Evolutionary conservation across 2,888 invertebrate genomes (phyloP).

Genomic region (Willowsia nigromaculata): DNA sequence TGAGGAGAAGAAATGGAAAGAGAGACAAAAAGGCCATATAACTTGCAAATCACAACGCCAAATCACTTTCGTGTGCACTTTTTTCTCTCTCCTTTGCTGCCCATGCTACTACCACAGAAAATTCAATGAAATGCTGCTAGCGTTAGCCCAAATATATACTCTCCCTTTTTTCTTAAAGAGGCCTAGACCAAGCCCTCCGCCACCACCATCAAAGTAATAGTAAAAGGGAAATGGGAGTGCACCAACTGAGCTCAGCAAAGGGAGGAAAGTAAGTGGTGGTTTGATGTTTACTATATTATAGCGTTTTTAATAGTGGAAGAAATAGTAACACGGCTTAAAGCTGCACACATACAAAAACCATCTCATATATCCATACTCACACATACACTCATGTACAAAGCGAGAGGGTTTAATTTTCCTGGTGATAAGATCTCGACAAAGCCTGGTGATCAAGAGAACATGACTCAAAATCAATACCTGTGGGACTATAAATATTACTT

Average conservation of each 20-base stretch:
- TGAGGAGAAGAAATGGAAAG: neutral
- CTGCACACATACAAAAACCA: neutral
- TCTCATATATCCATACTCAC: too few relatives aligned
- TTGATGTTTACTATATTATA: neutral
- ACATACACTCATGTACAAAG: conserved; percentile 21
- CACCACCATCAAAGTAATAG: neutral
- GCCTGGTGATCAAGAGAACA: conserved; percentile 68
- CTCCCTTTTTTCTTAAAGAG: neutral
- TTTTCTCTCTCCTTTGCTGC: neutral
- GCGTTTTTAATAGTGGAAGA: neutral
- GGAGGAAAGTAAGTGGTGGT: neutral
- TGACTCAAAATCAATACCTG: conserved; percentile 73
- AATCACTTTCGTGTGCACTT: neutral
- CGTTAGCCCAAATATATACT: neutral
- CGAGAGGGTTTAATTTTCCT: conserved; percentile 64
- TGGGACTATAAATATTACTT: conserved; percentile 68
- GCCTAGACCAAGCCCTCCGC: neutral
- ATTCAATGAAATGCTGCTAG: neutral
- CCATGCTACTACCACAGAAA: too few relatives aligned
- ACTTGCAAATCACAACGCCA: neutral
- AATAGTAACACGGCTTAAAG: neutral
- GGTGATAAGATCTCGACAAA: conserved; percentile 68
- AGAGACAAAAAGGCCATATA: neutral
- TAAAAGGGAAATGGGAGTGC: neutral
- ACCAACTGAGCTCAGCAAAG: neutral